Base-by-base conservation (phyloP, 2,113 vertebrate species). In the Chlamydotis undulata region DNA sequence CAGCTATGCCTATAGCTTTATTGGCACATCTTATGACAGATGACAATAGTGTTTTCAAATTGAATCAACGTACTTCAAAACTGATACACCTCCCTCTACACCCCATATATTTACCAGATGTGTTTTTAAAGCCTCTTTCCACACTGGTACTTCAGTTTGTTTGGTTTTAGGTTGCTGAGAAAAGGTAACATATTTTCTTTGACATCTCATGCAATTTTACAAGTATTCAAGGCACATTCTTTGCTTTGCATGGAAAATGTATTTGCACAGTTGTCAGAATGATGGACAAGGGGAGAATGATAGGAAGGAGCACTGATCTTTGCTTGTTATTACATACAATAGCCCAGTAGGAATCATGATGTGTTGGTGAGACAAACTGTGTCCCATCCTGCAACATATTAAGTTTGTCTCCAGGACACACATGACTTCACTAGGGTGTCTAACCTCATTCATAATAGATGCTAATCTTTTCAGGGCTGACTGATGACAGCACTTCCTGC, bases 381-480 rank as follows among this genome's bases (percentile, higher is more conserved):
- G 98, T 98, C 98, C 98, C 98, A 97, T 98, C 98, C 98, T 98
- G 98, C 98, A 99, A 99, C 98, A 99, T 99, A 99, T 99, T 99
- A 99, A 99, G 99, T 99, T 99, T 99, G 99, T 99, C 98, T 99
- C 98, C 97, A 94, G 98, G 99, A 99, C 99, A 99, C 99, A 99
- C 98, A 99, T 98, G 99, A 99, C 98, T 99, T 98, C 98, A 98
- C 98, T 98, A 98, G 98, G 98, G 98, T 99, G 98, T 98, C 98
- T 98, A 98, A 98, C 98, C 98, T 99, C 98, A 98, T 99, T 99
- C 98, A 98, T 99, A 99, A 99, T 98, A 99, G 99, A 99, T 99
- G 99, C 98, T 99, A 99, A 99, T 99, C 99, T 99, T 98, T 98
- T 98, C 98, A 98, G 98, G 98, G 99, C 98, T 99, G 99, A 99